Conservation (phyloP, 2,888 invertebrate species). For the Galerucella pusilla region DNA sequence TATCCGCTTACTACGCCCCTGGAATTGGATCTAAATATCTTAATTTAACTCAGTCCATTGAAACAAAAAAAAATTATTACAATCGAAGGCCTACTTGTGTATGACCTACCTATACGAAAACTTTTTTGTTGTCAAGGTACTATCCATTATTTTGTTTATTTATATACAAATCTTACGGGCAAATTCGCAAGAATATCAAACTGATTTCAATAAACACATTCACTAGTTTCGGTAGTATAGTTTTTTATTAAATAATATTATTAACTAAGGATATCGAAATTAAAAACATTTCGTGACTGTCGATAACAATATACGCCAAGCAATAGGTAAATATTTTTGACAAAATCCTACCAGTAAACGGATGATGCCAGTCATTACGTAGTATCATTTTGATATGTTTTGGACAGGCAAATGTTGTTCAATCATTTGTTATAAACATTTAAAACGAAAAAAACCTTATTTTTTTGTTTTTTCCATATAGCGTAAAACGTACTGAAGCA, state of each 20-base stretch:
- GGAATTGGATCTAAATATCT: neutral
- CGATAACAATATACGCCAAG: neutral
- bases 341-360: too few species aligned
- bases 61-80: neutral
- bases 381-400: too few species aligned
- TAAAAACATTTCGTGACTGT: slow-evolving; percentile 3
- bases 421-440: too few species aligned
- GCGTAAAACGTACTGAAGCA: too few species aligned
- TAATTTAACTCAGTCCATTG: neutral
- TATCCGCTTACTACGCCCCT: too few species aligned
- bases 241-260: slow-evolving; percentile 7
- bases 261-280: neutral
- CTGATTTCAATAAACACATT: slow-evolving; percentile 2
- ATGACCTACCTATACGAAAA: slow-evolving; percentile 2
- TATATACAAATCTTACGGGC: neutral
- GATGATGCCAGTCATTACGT: too few species aligned
- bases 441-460: too few species aligned
- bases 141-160: slow-evolving; percentile 4
- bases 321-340: too few species aligned
- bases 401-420: too few species aligned
- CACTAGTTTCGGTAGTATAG: neutral
- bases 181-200: neutral
- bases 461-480: too few species aligned
- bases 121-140: neutral
- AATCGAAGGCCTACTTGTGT: neutral